A percentile compares a stretch with the other conserved stretches of the same genome.
Conservation (phyloP, 2,113 vertebrate genomes). For the Ariopsis seemanni region DNA sequence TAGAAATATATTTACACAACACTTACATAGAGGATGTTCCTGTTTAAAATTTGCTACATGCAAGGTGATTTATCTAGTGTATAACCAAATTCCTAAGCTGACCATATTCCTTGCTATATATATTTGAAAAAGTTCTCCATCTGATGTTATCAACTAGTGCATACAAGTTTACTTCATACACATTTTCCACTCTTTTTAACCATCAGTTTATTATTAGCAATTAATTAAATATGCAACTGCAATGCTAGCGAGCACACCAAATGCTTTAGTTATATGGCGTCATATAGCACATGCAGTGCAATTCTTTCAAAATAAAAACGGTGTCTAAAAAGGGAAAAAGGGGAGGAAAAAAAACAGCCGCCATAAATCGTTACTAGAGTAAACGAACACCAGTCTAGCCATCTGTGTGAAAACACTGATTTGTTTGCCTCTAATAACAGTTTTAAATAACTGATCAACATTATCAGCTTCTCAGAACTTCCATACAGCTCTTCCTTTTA, state of each 20-base stretch:
- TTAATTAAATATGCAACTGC: not conserved
- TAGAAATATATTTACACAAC: slow-evolving; percentile 87
- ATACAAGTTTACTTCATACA: not conserved
- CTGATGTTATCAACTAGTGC: not conserved
- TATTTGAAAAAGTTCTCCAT: not conserved
- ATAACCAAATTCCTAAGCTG: slow-evolving; percentile 36
- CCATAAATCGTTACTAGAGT: not conserved
- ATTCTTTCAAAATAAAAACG: not conserved
- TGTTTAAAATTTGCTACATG: slow-evolving; percentile 83
- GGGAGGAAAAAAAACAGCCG: not conserved
- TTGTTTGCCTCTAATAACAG: no score
- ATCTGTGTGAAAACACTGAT: not conserved
- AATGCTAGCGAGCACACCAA: not conserved
- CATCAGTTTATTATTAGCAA: no score
- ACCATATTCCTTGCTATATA: not conserved
- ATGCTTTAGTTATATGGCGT: not conserved
- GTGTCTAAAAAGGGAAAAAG: not conserved
- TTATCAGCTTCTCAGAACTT: no score
- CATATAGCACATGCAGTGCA: not conserved
- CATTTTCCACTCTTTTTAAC: not conserved
- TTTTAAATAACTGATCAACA: not conserved
- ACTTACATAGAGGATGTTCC: slow-evolving; percentile 65
- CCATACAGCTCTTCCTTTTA: not conserved
- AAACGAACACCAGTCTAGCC: not conserved
- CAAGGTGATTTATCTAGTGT: slow-evolving; percentile 73